A percentile compares a stretch with the other conserved stretches of the same genome.
phyloP scores from a whole-genome alignment of 2,113 vertebrate genomes.

The Pterocles gutturalis region DNA sequence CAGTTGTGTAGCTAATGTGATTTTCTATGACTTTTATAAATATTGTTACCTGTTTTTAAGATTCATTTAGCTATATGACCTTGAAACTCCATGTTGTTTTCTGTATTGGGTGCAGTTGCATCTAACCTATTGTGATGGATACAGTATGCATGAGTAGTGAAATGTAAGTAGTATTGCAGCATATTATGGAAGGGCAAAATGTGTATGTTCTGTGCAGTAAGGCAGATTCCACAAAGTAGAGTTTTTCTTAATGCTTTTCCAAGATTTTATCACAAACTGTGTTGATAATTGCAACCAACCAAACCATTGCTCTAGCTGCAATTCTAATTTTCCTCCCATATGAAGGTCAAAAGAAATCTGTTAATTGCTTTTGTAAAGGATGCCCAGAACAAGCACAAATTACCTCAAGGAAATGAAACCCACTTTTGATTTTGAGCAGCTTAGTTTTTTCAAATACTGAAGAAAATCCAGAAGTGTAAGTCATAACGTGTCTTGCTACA shows the following conservation, averaged over 20 bases:
- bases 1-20: not conserved
- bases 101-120: not conserved
- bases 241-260: not conserved
- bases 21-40: conserved; percentile 29
- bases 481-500: not conserved
- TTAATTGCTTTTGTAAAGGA: not conserved
- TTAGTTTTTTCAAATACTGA: not conserved
- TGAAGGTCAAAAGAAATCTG: not conserved
- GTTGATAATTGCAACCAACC: not conserved
- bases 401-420: not conserved
- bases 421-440: not conserved
- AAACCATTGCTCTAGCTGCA: not conserved
- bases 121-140: not conserved
- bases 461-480: not conserved
- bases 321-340: not conserved
- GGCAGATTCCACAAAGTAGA: not conserved
- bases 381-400: not conserved
- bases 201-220: not conserved
- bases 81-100: not conserved
- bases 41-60: not conserved
- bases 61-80: not conserved
- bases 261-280: not conserved
- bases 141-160: not conserved
- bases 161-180: not conserved
- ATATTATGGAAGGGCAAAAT: not conserved